Evolutionary conservation across 2,113 vertebrate genomes (phyloP), one percentile per base, ranked within the genome.

Genomic region (Alethe castanea): DNA sequence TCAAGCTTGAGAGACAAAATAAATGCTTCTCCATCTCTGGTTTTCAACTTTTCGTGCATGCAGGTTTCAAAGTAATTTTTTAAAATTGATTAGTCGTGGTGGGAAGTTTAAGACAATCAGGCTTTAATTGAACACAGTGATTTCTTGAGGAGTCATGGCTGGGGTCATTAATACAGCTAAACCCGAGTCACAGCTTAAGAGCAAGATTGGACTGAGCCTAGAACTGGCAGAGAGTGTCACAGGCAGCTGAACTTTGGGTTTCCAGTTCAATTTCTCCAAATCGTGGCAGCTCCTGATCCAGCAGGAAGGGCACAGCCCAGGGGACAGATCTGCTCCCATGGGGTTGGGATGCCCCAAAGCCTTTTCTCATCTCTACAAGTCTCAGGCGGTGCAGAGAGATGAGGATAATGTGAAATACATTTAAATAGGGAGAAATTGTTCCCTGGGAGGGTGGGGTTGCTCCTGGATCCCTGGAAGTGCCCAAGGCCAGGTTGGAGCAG

Each of bases 281-380:
- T 0, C 54, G 6, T 45, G 54, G 54, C 70, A 90, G 33, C 19
- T 90, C 25, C 50, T 56, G 56, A 48, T 16, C 11, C 35, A 42
- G 19, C 1, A 2, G 1, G 19, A 18, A 64, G 29, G 50, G 1
- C 2, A 19, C 24, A 57, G 45, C 28, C 54, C 42, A 54, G 76
- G 42, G 0, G 2, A 50, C 36, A 82, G 44, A 40, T 5, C 5
- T 25, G 35, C 36, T 28, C 42, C 40, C 22, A 3, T 1, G 40
- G 42, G 42, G 11, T 3, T n/a, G 52, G 24, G 12, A 5, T 60
- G 10, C 19, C 44, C 11, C 76, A 66, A 86, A 67, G 14, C 28
- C 29, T 29, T 5, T 13, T 38, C 18, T 77, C 7, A 31, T 38
- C 29, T 24, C 35, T 14, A 2, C 45, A 38, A 20, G 9, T 7